Evolutionary conservation across 30 jellyfish, hydroid and myxozoan genomes (phyloP).

Genomic region (Chironex yamaguchii): DNA sequence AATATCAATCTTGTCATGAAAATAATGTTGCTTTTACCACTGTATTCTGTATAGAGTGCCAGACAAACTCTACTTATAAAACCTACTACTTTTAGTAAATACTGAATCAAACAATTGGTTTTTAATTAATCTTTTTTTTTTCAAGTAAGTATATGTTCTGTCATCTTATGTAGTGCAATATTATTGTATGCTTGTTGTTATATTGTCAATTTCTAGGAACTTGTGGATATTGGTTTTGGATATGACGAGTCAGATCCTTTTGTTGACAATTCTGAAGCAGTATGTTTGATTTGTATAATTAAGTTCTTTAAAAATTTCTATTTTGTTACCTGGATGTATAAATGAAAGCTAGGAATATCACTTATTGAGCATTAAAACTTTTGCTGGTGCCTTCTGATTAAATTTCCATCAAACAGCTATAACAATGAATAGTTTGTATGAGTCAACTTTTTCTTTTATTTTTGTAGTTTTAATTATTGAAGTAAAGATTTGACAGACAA

Average conservation of each 20-base stretch:
- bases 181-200: neutral
- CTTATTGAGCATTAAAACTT: neutral
- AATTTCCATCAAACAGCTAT: too few species aligned
- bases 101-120: neutral
- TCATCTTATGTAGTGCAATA: too few species aligned
- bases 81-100: neutral
- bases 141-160: slow-evolving; percentile 49
- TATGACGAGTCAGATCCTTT: slow-evolving; percentile 94
- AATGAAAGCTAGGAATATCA: neutral
- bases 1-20: too few species aligned
- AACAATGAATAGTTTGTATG: too few species aligned
- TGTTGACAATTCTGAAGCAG: slow-evolving; percentile 99
- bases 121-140: neutral
- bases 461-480: too few species aligned
- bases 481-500: too few species aligned
- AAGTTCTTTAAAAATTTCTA: neutral
- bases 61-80: neutral
- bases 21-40: too few species aligned
- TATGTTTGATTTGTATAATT: slow-evolving; percentile 20
- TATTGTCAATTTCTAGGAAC: slow-evolving; percentile 1
- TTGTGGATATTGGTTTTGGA: slow-evolving; percentile 94
- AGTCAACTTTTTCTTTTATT: too few species aligned
- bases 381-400: too few species aligned
- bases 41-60: neutral
- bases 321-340: neutral